Conservation (phyloP, 2,888 invertebrate species). For the Crepidodera aurea region DNA sequence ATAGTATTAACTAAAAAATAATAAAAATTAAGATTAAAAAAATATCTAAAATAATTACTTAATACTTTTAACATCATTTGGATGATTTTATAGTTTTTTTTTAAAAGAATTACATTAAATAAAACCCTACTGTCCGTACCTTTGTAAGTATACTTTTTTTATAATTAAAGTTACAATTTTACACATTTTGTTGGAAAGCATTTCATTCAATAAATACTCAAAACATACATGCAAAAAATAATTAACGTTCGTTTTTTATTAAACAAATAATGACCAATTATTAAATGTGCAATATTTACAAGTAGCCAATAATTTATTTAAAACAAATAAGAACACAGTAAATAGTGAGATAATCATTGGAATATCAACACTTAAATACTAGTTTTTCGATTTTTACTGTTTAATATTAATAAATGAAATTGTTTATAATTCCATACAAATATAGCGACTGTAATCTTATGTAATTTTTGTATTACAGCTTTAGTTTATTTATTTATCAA, state of each 20-base stretch:
- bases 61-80: slow-evolving; percentile 5
- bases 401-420: no score
- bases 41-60: not conserved
- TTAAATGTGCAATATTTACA: not conserved
- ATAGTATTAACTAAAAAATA: no score
- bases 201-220: not conserved
- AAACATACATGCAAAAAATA: not conserved
- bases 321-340: not conserved
- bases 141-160: not conserved
- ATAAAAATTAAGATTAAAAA: no score
- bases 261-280: not conserved
- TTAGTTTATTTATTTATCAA: no score
- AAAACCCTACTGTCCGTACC: slow-evolving; percentile 2
- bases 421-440: no score
- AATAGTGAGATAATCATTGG: no score
- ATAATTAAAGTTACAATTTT: not conserved
- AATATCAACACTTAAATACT: no score
- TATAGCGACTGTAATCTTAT: no score
- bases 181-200: not conserved
- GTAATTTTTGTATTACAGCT: no score
- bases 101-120: not conserved
- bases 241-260: not conserved
- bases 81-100: not conserved
- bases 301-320: not conserved
- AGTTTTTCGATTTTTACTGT: no score